Evolutionary conservation across 2,888 invertebrate genomes (phyloP).

Genomic region (Dione vanillae): DNA sequence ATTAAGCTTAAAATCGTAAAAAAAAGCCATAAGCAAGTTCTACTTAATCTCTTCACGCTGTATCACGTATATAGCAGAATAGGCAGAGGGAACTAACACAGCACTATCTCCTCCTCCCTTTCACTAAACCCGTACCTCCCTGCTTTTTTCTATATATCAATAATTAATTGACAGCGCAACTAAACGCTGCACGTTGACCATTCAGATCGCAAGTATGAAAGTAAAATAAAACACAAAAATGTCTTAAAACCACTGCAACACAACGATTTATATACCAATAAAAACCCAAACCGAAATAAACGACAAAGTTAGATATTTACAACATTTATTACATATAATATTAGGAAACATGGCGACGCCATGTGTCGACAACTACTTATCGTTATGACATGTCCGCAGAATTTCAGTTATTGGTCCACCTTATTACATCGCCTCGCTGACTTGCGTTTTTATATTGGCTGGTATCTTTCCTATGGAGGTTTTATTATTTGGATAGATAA

Average conservation of each 20-base stretch:
- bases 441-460: slow-evolving; percentile 42
- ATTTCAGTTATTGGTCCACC: slow-evolving; percentile 43
- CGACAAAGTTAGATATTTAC: slow-evolving; percentile 45
- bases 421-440: slow-evolving; percentile 58
- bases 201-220: too few species aligned
- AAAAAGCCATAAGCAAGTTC: too few species aligned
- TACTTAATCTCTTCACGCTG: too few species aligned
- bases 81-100: too few species aligned
- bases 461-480: slow-evolving; percentile 1
- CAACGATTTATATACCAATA: slow-evolving; percentile 5
- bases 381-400: slow-evolving; percentile 52
- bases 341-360: slow-evolving; percentile 45
- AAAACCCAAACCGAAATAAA: slow-evolving; percentile 17
- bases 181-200: too few species aligned
- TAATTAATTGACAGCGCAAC: too few species aligned
- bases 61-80: too few species aligned
- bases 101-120: too few species aligned
- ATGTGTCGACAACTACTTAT: slow-evolving; percentile 54
- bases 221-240: too few species aligned
- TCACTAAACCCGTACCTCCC: too few species aligned
- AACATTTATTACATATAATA: slow-evolving; percentile 37
- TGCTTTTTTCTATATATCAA: too few species aligned
- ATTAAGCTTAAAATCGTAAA: too few species aligned
- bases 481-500: neutral
- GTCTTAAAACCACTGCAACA: neutral